These are phyloP conservation scores for Eretmocerus hayati DNA, from an alignment of 2,888 invertebrate genomes.

Conservation along the genomic window DNA sequence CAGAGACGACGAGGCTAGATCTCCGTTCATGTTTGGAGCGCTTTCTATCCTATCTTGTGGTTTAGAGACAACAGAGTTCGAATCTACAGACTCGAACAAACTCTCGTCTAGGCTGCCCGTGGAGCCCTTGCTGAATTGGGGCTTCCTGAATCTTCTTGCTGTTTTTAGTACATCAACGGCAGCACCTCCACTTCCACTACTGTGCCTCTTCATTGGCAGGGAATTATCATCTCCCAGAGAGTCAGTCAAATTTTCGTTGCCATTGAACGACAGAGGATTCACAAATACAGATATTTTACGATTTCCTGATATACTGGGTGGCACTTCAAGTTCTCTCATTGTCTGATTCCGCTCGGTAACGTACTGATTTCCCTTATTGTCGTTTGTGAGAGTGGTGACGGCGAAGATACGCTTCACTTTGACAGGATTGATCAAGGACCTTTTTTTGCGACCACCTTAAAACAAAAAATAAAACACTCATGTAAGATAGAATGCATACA, in stretches of 20 bases:
- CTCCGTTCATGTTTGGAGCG: constrained; percentile 38
- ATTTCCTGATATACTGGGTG: constrained; percentile 48
- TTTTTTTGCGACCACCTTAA: constrained; percentile 30
- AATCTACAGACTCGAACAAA: constrained; percentile 37
- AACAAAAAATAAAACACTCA: not conserved
- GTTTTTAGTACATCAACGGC: constrained; percentile 38
- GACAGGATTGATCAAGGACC: constrained; percentile 40
- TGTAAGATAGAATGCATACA: not conserved
- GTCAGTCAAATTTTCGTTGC: constrained; percentile 40
- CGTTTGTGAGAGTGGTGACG: constrained; percentile 50
- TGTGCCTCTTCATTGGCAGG: constrained; percentile 27
- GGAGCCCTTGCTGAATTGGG: constrained; percentile 38
- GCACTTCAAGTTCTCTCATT: constrained; percentile 49
- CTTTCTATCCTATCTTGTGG: constrained; percentile 35
- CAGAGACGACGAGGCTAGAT: constrained; percentile 39
- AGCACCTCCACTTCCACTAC: constrained; percentile 9
- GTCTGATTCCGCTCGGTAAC: constrained; percentile 45
- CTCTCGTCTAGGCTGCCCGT: constrained; percentile 42
- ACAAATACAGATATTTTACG: constrained; percentile 59
- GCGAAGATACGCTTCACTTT: constrained; percentile 51
- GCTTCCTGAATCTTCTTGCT: constrained; percentile 41
- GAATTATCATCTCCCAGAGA: constrained; percentile 41
- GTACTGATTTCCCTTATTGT: constrained; percentile 45
- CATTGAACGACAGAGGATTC: constrained; percentile 53
- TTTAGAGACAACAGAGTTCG: constrained; percentile 28